These are phyloP conservation scores for Macropus fuliginosus DNA, from an alignment of 2,797 vertebrate species.

Conservation along the genomic window DNA sequence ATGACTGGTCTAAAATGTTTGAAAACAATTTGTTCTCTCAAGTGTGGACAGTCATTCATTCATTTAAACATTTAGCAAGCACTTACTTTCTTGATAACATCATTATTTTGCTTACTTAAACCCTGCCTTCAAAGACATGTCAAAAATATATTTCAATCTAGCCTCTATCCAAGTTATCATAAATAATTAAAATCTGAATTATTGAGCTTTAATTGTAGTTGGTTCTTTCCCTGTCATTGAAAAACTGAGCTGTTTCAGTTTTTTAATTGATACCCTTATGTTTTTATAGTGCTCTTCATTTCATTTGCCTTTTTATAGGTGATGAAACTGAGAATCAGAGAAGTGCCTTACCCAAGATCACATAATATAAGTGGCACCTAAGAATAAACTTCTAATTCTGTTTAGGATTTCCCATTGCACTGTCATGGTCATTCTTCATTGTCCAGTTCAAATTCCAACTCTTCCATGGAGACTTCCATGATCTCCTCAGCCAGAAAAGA, in stretches of 20 bases:
- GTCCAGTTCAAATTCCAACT: not conserved
- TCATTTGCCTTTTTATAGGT: not conserved
- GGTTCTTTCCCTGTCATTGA: not conserved
- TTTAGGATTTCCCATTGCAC: not conserved
- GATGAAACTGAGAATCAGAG: not conserved
- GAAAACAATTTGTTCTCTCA: slow-evolving; percentile 6
- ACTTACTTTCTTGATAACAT: not conserved
- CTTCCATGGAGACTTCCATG: not conserved
- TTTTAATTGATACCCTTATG: not conserved
- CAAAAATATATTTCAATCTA: too few species aligned
- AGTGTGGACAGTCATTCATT: not conserved
- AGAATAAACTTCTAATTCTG: not conserved
- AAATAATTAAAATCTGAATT: too few species aligned
- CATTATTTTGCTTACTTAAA: not conserved
- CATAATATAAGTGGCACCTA: not conserved
- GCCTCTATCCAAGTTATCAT: too few species aligned
- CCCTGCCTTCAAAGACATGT: too few species aligned
- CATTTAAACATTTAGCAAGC: too few species aligned
- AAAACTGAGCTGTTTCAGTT: not conserved
- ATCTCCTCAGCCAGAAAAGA: not conserved
- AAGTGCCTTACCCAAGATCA: not conserved
- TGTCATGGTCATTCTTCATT: not conserved
- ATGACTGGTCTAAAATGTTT: slow-evolving; percentile 9
- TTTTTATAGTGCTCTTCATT: not conserved
- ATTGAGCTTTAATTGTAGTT: not conserved